Evolutionary conservation across 2,888 invertebrate genomes (phyloP), one percentile per base, ranked within the genome.

Genomic region (Agonopterix alstromeriana): DNA sequence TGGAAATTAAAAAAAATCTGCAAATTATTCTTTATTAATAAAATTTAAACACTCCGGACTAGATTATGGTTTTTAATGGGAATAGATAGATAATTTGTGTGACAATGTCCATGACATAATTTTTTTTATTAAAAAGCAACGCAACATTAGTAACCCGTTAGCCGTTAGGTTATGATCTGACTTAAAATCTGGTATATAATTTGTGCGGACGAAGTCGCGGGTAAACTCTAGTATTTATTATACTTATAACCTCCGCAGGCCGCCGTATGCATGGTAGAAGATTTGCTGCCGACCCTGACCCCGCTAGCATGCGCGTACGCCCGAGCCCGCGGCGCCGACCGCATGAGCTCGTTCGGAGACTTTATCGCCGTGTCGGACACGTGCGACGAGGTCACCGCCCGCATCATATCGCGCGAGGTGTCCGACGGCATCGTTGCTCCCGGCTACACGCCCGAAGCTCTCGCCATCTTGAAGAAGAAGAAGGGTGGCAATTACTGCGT

Each of bases 261-360:
- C 0, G 93, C 94, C 67, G 91, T 98, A 0, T 98, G 98, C 71
- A 97, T 98, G 95, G 98, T 98, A 3, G 93, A 95, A 45, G 98
- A 98, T 78, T 70, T 98, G 43, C 77, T 90, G 0, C 90, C 92
- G 3, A 77, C 90, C 36, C 81, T 98, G 57, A 93, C 95, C 0
- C 97, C 97, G 0, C 71, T 98, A 9, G 97, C 98, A 0, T 91
- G 91, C 10, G 98, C 99, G 0, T 99, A 99, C 82, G 98, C 98
- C 0, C 91, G 98, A 50, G 99, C 99, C 0, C 92, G 99, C 72
- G 98, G 99, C 46, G 98, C 98, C 10, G 99, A 99, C 83, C 92
- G 99, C 48, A 99, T 99, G 99, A 98, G 98, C 8, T 98, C 98
- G 0, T 99, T 99, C 82, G 99, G 99, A 0, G 99, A 99, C 84